Evolutionary conservation across 2,113 vertebrate species (phyloP), one percentile per base, ranked within the genome.

Genomic region (Budorcas taxicolor): DNA sequence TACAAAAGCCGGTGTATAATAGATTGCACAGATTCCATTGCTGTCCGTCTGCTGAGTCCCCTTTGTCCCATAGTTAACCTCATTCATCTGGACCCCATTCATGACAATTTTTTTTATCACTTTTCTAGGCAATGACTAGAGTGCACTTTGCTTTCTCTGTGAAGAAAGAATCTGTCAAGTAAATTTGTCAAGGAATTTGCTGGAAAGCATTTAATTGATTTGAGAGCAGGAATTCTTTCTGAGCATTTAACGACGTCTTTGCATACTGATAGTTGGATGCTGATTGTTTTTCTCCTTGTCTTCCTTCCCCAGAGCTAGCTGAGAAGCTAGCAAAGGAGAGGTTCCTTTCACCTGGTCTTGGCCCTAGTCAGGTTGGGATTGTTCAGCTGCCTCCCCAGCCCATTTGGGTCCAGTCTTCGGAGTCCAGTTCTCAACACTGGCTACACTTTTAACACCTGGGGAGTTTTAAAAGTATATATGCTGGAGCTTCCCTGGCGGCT

Each of bases 101-200:
- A 36, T 89, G 82, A 82, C 45, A n/a, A 58, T 64, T 47, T 92
- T 81, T 81, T 95, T 84, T 1, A 80, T 94, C 33, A 80, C 47
- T 96, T 91, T 97, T 83, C 80, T 90, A 89, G n/a, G 57, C 60
- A 95, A 93, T 93, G 71, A 92, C 25, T 53, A 67, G 71, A 94
- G 27, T 45, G 43, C 60, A 27, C 67, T 86, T 92, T 90, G 47
- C 36, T 91, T 93, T 93, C 91, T 67, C 53, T 55, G 17, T 60
- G 55, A 96, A 96, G 87, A 91, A 88, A 97, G 67, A 90, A 64
- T n/a, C 74, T 91, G 92, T 88, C 90, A 78, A 71, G 60, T 80
- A 76, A 93, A 97, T 92, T n/a, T 43, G 31, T 91, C 85, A 16
- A 23, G 0, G 7, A 45, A 78, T 94, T 91, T 94, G 64, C 67